These are phyloP conservation scores for Sitobion miscanthi DNA, from an alignment of 1,140 invertebrate genomes.

Conservation along the genomic window DNA sequence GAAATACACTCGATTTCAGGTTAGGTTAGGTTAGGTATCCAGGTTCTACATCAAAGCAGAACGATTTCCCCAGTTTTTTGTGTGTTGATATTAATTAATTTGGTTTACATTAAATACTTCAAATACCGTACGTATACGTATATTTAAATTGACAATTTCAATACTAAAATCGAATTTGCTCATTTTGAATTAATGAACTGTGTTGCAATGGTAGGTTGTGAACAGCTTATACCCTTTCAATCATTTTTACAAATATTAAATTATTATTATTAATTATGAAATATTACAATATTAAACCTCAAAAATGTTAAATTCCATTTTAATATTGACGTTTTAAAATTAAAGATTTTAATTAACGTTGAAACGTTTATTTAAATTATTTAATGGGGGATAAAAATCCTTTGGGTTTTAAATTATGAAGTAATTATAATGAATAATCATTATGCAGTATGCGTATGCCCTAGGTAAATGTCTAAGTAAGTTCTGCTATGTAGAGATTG, in stretches of 20 bases:
- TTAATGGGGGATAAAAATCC: neutral
- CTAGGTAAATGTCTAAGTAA: neutral
- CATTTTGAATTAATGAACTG: neutral
- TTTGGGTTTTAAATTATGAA: neutral
- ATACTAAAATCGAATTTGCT: neutral
- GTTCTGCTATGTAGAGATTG: neutral
- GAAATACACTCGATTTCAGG: neutral
- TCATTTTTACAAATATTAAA: neutral
- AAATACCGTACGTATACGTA: neutral
- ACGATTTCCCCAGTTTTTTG: neutral
- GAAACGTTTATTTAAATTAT: conserved; percentile 36
- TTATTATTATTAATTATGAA: neutral
- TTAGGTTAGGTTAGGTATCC: too few relatives aligned
- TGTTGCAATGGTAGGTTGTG: neutral
- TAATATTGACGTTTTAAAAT: neutral
- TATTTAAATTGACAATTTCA: neutral
- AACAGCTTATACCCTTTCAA: neutral
- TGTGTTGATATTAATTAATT: neutral
- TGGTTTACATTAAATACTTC: neutral
- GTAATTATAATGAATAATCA: neutral
- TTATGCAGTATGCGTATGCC: neutral
- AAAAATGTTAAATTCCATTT: neutral
- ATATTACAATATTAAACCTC: neutral
- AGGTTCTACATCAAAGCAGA: too few relatives aligned
- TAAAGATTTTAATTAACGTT: neutral